These are phyloP conservation scores for Metallyticus violacea DNA, from an alignment of 2,888 invertebrate species.

Conservation along the genomic window DNA sequence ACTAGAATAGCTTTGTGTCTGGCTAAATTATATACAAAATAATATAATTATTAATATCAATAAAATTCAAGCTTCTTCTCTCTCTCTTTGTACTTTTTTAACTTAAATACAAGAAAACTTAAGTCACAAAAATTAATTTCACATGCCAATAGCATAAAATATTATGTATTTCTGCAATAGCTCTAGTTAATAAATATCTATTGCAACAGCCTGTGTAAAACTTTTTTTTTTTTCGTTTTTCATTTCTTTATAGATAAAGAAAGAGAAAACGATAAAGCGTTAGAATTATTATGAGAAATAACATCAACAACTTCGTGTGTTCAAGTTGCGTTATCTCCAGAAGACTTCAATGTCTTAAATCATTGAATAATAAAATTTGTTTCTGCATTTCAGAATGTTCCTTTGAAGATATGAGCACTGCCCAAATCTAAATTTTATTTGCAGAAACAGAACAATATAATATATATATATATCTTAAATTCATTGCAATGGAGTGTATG, in stretches of 20 bases:
- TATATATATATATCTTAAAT: slow-evolving; percentile 22
- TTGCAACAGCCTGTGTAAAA: slow-evolving; percentile 28
- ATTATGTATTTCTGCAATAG: slow-evolving; percentile 9
- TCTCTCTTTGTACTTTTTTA: slow-evolving; percentile 24
- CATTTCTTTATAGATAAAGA: slow-evolving; percentile 36
- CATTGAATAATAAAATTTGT: slow-evolving; percentile 23
- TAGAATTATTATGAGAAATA: slow-evolving; percentile 40
- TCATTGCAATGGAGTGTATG: slow-evolving; percentile 14
- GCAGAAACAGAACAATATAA: slow-evolving; percentile 27
- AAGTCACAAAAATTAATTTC: slow-evolving; percentile 3
- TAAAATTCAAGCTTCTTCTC: slow-evolving; percentile 10
- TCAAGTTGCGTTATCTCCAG: slow-evolving; percentile 20
- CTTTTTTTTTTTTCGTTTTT: slow-evolving; percentile 11
- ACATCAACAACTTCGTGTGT: slow-evolving; percentile 19
- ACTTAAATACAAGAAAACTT: slow-evolving; percentile 19
- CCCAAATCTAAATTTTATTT: slow-evolving; percentile 12
- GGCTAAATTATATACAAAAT: slow-evolving; percentile 24
- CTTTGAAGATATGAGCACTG: slow-evolving; percentile 8
- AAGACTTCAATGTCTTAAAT: slow-evolving; percentile 12
- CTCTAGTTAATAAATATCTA: slow-evolving; percentile 25
- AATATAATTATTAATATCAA: slow-evolving; percentile 19
- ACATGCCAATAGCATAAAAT: slow-evolving; percentile 1
- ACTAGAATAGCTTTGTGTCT: neutral
- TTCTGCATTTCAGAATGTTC: slow-evolving; percentile 9
- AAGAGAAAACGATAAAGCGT: slow-evolving; percentile 49